phyloP scores from a whole-genome alignment of 2,888 invertebrate species.

The Monopis laevigella region DNA sequence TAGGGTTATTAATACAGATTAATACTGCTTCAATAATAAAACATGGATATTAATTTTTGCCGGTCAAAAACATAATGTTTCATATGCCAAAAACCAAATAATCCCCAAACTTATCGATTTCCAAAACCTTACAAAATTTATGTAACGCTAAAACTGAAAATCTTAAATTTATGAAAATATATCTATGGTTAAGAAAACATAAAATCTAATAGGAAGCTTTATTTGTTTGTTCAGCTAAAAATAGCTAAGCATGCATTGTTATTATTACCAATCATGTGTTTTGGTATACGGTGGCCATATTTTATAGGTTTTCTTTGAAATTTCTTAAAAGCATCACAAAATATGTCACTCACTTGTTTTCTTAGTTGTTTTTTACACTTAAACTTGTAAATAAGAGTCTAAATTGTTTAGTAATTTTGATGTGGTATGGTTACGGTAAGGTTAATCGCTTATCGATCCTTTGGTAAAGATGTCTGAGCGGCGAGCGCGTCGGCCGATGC shows the following conservation, averaged over 20 bases:
- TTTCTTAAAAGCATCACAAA: background rate
- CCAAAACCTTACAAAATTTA: no score
- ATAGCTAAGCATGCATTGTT: constrained; percentile 28
- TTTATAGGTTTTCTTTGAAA: constrained; percentile 24
- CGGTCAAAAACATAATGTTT: no score
- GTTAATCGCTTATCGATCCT: constrained; percentile 39
- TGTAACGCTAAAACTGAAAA: no score
- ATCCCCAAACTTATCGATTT: no score
- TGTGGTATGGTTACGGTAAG: constrained; percentile 10
- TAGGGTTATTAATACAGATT: no score
- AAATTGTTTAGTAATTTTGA: background rate
- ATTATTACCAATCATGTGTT: constrained; percentile 47
- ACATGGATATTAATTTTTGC: no score
- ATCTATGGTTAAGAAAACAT: no score
- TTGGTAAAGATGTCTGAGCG: constrained; percentile 28
- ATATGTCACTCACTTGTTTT: background rate
- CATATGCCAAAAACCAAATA: no score
- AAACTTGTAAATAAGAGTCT: background rate
- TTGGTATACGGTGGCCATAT: constrained; percentile 35
- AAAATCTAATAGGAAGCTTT: no score
- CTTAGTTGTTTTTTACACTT: constrained; percentile 14
- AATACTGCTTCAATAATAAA: no score
- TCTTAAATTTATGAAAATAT: no score
- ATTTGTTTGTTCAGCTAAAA: constrained; percentile 23
- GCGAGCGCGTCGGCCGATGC: constrained; percentile 54